Conservation (phyloP, 2,888 invertebrate genomes). For the Tryphoninae sp. region DNA sequence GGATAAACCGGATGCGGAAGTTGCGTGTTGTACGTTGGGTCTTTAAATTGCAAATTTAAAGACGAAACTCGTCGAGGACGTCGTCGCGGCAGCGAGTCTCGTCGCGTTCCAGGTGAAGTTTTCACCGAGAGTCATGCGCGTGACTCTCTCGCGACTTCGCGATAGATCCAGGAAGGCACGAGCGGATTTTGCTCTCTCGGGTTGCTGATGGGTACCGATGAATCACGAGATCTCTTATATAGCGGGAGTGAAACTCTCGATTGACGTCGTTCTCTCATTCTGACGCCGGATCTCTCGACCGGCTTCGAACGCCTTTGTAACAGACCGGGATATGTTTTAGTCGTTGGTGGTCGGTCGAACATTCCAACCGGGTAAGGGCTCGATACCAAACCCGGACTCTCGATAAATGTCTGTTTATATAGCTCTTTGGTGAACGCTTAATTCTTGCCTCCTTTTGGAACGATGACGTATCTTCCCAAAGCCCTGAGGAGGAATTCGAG, state of each 20-base stretch:
- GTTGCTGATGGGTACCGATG: slow-evolving; percentile 32
- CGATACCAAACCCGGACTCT: slow-evolving; percentile 38
- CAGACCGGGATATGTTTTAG: slow-evolving; percentile 22
- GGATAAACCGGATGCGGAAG: slow-evolving; percentile 45
- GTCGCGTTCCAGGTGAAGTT: slow-evolving; percentile 21
- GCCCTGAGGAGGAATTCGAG: slow-evolving; percentile 21
- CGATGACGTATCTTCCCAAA: slow-evolving; percentile 29
- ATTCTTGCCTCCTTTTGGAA: slow-evolving; percentile 9
- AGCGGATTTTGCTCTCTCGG: background rate
- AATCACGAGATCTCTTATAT: slow-evolving; percentile 54
- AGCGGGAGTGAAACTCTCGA: slow-evolving; percentile 59
- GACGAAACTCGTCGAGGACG: background rate
- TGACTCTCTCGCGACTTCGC: slow-evolving; percentile 37
- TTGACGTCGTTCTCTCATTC: slow-evolving; percentile 32
- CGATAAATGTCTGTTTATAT: background rate
- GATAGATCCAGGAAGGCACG: background rate
- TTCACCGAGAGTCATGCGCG: slow-evolving; percentile 28
- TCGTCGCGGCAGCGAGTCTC: slow-evolving; percentile 6
- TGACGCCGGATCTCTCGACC: slow-evolving; percentile 20
- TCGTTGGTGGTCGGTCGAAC: slow-evolving; percentile 18
- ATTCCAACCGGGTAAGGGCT: slow-evolving; percentile 50
- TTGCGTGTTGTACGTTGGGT: background rate
- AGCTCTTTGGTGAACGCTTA: background rate
- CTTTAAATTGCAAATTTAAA: slow-evolving; percentile 46
- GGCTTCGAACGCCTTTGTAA: slow-evolving; percentile 20